Evolutionary conservation across 2,113 vertebrate species (phyloP), one percentile per base, ranked within the genome.

Genomic region (Cariama cristata): DNA sequence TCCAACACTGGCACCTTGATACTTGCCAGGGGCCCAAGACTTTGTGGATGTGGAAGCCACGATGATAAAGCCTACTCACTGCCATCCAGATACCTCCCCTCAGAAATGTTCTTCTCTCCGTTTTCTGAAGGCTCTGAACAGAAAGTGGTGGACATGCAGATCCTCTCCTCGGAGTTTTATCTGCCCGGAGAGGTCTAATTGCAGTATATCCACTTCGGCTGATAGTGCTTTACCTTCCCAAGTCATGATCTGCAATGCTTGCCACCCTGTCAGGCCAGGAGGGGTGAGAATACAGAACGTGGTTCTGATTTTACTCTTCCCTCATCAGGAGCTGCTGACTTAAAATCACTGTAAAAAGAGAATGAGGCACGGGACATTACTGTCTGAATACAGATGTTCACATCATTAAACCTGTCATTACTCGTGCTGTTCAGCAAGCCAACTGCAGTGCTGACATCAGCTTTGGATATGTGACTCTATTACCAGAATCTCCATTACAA

Each of bases 201-300:
- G 50, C 66, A 72, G 38, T 44, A 7, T 2, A 56, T 8, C 52
- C 40, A 24, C 42, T 47, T 26, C 17, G 18, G 3, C 63, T 79
- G 45, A 9, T 24, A 27, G 49, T 11, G 16, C 44, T 71, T 88
- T 23, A 35, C 82, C 50, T 83, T 35, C 72, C 47, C 63, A 66
- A 23, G 12, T 11, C 50, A 18, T 4, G 11, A 0, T 16, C 64
- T 87, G 32, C 32, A 30, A 8, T 26, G 32, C 28, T 60, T 50
- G 55, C 55, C n/a, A 10, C 32, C 32, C 72, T 19, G 22, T 21
- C 40, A 19, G 32, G 42, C 53, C 55, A n/a, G 71, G 45, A 64
- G 38, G 15, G 19, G 4, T 50, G 17, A 40, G 12, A 88, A 56
- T 8, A 64, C n/a, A 27, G n/a, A 49, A 33, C 0, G 0, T 2